Evolutionary conservation across 1,140 invertebrate species (phyloP), one percentile per base, ranked within the genome.

Genomic region (Zaprionus kolodkinae): DNA sequence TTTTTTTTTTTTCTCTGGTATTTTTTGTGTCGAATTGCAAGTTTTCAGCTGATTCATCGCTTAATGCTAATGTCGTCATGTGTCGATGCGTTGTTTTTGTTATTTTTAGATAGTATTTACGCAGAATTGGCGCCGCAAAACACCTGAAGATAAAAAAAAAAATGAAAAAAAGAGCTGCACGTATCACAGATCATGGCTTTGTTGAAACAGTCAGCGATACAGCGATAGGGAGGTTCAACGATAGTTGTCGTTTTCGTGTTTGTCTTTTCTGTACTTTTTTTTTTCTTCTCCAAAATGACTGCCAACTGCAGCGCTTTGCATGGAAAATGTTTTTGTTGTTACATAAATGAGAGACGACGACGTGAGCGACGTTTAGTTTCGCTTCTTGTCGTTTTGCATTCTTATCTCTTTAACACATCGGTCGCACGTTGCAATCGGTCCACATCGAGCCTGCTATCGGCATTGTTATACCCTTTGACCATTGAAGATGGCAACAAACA

Each of bases 21-120:
- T 55, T 27, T 57, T 62, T 70, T 60, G 43, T 64, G 54, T 30
- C 45, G 59, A 59, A 50, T 50, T 76, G 60, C 68, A 76, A 57
- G 45, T 68, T 67, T 77, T 73, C 35, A 72, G 81, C 84, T 80
- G 81, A 89, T 81, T 81, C 84, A 89, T 80, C 61, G 54, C 17
- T 52, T 60, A 66, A 65, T 71, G 59, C 61, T 75, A 60, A 71
- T 79, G 76, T 82, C 62, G 75, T 81, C 79, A 87, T 76, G 48
- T 68, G 57, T 69, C 73, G 15, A 60, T 60, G 78, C 43, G 57
- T 9, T 62, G 73, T 72, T 48, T 66, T 25, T 62, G 62, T 67
- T 76, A 72, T 72, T 76, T 72, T 72, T 76, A 66, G 69, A 33
- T 45, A 60, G 9, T 35, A 33, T 64, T 60, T 25, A 75, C 52